Evolutionary conservation across 2,797 vertebrate species (phyloP), one percentile per base, ranked within the genome.

Genomic region (Emydoidea blandingii): DNA sequence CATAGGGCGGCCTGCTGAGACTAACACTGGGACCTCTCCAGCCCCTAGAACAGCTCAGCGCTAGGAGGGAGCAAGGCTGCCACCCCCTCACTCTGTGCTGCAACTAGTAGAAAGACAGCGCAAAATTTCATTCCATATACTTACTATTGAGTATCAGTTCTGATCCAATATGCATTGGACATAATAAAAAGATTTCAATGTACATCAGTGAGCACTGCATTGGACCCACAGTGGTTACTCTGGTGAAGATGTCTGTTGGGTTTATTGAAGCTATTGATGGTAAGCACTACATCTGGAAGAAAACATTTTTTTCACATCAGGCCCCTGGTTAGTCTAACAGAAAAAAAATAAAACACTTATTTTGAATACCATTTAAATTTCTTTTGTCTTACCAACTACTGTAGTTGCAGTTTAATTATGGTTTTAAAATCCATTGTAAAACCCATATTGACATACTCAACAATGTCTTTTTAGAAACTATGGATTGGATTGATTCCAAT

Each of bases 261-360:
- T 84, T 47, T 18, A 37, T 15, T 85, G 0, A 12, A 88, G 80
- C 19, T 54, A 49, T 19, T 19, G 8, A 81, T 3, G 0, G 0
- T 59, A 59, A 59, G 57, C 29, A 59, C 57, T 31, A 31, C 2
- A n/a, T 7, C 31, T 62, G 31, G 12, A 34, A 34, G 59, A 34
- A 34, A 62, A 34, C 9, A 9, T 27, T 57, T 57, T 27, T 57
- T 57, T 29, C 25, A 12, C 25, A 5, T 54, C 54, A 57, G 25
- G 12, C 3, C 2, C 56, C 56, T 29, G 56, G 56, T 57, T 62
- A 62, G 31, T 34, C 6, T 34, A 62, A 16, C 15, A 34, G 59
- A 62, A 62, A 62, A 34, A 62, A 34, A 31, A 16, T 15, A 34
- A 57, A 57, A 57, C 10, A 10, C 19, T 53, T 57, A 18, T 31